Conservation (phyloP, 2,888 invertebrate genomes). For the Synergus laeviventris region DNA sequence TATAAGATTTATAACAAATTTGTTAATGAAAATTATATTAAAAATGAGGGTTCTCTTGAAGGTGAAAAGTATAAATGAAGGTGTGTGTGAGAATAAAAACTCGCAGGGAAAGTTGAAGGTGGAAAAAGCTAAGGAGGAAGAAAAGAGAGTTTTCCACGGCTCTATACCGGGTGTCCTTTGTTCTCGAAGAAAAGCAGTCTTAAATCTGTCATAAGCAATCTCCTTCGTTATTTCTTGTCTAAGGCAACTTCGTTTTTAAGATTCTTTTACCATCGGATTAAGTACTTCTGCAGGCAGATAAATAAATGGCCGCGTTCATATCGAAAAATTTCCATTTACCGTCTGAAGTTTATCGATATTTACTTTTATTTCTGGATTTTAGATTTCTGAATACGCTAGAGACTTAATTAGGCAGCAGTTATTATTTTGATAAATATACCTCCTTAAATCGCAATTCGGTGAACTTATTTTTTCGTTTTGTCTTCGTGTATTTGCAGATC, state of each 20-base stretch:
- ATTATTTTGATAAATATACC: too few relatives aligned
- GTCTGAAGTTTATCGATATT: not conserved
- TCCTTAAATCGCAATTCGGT: too few relatives aligned
- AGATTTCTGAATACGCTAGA: not conserved
- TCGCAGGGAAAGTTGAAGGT: constrained; percentile 27
- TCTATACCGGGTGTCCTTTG: constrained; percentile 39
- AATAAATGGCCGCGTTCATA: constrained; percentile 9
- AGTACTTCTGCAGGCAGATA: constrained; percentile 24
- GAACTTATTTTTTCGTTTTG: too few relatives aligned
- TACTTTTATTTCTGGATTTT: not conserved
- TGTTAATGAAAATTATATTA: too few relatives aligned
- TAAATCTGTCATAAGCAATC: constrained; percentile 44
- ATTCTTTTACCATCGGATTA: constrained; percentile 6
- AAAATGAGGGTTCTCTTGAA: not conserved
- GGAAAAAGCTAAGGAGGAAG: constrained; percentile 1
- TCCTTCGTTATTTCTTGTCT: constrained; percentile 29
- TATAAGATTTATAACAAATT: too few relatives aligned
- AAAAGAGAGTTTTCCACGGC: constrained; percentile 19
- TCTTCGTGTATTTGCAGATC: not conserved
- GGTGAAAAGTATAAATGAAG: constrained; percentile 25
- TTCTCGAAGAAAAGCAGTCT: constrained; percentile 42
- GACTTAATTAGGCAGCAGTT: not conserved
- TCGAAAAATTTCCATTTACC: constrained; percentile 30
- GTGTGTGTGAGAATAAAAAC: constrained; percentile 26
- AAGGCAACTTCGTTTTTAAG: constrained; percentile 11